phyloP scores from a whole-genome alignment of 1,140 invertebrate species.

The Drosophila leontia region DNA sequence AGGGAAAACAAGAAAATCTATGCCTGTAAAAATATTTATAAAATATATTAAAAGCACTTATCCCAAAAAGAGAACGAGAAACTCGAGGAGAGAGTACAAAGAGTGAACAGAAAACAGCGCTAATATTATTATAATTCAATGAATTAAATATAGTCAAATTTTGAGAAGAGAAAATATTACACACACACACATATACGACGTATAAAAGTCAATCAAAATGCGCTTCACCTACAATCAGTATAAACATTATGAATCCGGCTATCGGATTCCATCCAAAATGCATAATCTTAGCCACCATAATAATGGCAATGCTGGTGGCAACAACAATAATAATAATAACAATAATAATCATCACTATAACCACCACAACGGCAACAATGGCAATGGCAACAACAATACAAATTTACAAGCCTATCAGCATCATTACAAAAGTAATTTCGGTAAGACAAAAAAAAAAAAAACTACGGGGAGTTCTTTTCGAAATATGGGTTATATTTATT shows the following conservation, averaged over 20 bases:
- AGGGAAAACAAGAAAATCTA: slow-evolving; percentile 41
- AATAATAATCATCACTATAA: slow-evolving; percentile 32
- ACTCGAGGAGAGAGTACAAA: slow-evolving; percentile 26
- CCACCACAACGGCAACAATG: slow-evolving; percentile 47
- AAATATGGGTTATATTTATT: not conserved
- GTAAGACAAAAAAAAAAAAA: no score
- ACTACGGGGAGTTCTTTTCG: no score
- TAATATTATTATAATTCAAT: slow-evolving; percentile 12
- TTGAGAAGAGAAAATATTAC: slow-evolving; percentile 6
- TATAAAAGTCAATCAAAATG: slow-evolving; percentile 58
- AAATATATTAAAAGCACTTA: slow-evolving; percentile 41
- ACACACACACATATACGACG: not conserved
- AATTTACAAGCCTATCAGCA: slow-evolving; percentile 71
- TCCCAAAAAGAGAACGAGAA: slow-evolving; percentile 32
- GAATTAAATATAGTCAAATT: slow-evolving; percentile 17
- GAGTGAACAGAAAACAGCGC: slow-evolving; percentile 13
- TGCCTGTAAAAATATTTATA: slow-evolving; percentile 37
- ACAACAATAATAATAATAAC: slow-evolving; percentile 40
- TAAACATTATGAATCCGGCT: slow-evolving; percentile 83
- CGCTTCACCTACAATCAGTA: slow-evolving; percentile 84
- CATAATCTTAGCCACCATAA: slow-evolving; percentile 70
- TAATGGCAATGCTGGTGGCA: slow-evolving; percentile 32
- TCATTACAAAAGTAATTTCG: slow-evolving; percentile 82
- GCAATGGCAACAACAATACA: slow-evolving; percentile 42
- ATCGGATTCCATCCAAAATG: slow-evolving; percentile 84